phyloP scores from a whole-genome alignment of 2,888 invertebrate species.

The Conops quadrifasciatus region DNA sequence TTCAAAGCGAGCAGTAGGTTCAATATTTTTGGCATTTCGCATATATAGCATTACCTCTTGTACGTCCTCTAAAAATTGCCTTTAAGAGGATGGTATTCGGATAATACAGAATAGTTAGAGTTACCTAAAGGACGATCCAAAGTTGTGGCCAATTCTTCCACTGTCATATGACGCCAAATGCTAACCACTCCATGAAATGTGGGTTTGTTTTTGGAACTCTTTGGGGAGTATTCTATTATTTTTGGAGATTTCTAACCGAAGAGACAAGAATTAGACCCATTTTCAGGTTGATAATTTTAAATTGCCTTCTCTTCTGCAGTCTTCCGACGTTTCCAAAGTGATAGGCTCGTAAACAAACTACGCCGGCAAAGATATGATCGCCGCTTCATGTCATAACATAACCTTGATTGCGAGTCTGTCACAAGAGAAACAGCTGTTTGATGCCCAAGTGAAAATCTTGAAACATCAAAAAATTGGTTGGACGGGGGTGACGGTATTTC shows the following conservation, averaged over 20 bases:
- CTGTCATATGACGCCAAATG: slow-evolving; percentile 85
- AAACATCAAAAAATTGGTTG: neutral
- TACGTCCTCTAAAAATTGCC: slow-evolving; percentile 70
- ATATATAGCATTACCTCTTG: slow-evolving; percentile 75
- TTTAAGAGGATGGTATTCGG: neutral
- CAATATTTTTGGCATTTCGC: slow-evolving; percentile 69
- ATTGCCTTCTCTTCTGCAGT: slow-evolving; percentile 72
- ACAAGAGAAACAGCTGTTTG: slow-evolving; percentile 27
- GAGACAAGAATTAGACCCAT: neutral
- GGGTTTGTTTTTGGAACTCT: slow-evolving; percentile 51
- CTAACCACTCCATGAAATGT: slow-evolving; percentile 67
- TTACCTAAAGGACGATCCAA: slow-evolving; percentile 73
- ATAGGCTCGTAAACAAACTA: slow-evolving; percentile 55
- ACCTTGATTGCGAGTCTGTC: slow-evolving; percentile 15
- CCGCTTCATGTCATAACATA: slow-evolving; percentile 29
- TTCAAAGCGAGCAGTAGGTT: slow-evolving; percentile 70
- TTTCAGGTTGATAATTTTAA: neutral
- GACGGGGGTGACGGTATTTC: too few relatives aligned
- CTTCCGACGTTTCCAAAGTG: slow-evolving; percentile 70
- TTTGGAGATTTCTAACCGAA: slow-evolving; percentile 65
- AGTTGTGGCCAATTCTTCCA: slow-evolving; percentile 75
- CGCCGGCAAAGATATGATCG: slow-evolving; percentile 33
- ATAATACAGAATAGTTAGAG: slow-evolving; percentile 27
- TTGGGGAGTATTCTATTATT: slow-evolving; percentile 69
- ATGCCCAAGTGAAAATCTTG: slow-evolving; percentile 1